These are phyloP conservation scores for Argyrosomus japonicus DNA, from an alignment of 2,113 vertebrate genomes.

Conservation along the genomic window DNA sequence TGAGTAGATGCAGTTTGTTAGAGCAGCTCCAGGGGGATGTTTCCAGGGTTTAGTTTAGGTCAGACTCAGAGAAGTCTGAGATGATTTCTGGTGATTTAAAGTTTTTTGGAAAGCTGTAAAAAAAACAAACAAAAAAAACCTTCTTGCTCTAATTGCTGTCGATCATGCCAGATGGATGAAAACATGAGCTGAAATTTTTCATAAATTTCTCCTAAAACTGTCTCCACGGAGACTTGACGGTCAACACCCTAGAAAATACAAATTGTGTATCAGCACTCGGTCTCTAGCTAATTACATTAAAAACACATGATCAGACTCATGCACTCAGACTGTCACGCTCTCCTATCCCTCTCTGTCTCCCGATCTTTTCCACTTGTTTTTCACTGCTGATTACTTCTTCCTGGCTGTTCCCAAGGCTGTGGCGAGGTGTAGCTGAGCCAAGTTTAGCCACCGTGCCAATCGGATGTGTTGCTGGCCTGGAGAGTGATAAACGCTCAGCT, in stretches of 20 bases:
- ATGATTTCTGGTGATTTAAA: too few relatives aligned
- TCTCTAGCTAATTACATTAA: background rate
- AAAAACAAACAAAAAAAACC: background rate
- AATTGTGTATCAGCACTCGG: background rate
- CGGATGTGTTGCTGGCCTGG: conserved; percentile 42
- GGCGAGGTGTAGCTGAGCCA: conserved; percentile 27
- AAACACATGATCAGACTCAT: conserved; percentile 3
- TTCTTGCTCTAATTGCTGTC: background rate
- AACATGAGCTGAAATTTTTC: background rate
- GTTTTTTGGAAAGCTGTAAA: too few relatives aligned
- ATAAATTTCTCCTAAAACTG: background rate
- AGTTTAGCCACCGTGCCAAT: conserved; percentile 44
- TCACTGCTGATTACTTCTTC: conserved; percentile 4
- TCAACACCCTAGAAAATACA: background rate
- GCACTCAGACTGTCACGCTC: conserved; percentile 10
- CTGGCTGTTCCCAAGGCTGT: conserved; percentile 17
- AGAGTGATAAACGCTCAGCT: conserved; percentile 68
- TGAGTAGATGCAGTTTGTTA: background rate
- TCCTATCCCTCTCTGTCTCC: conserved; percentile 9
- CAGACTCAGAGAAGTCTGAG: background rate
- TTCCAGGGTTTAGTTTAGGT: background rate
- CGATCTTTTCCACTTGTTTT: background rate
- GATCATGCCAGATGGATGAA: background rate
- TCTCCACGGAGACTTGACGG: too few relatives aligned
- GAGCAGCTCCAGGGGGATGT: too few relatives aligned